Base-by-base conservation (phyloP, 2,113 vertebrate genomes). In the Eretmochelys imbricata region DNA sequence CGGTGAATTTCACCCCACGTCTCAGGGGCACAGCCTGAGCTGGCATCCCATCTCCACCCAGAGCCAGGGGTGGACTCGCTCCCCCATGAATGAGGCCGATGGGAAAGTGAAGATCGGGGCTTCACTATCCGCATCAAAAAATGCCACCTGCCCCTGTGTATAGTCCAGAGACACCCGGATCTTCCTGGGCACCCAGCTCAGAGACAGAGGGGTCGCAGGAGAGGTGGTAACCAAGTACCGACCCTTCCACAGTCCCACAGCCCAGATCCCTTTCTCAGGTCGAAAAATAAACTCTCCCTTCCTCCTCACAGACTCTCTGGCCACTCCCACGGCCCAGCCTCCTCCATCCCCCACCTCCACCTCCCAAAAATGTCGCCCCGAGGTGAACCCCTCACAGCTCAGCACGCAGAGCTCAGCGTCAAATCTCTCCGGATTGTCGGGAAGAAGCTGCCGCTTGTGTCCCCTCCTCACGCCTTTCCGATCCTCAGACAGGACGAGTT, bases 291-390 rank as follows among this genome's bases (percentile, higher is more conserved):
- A 97, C 51, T 97, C 82, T 11, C 98, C 98, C 91, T 98, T 98
- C 90, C 98, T 98, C 89, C 35, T 96, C 87, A 98, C 82, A 1
- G 98, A 98, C 95, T 97, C 92, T 62, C 87, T 97, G 92, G 98
- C 98, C 80, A 99, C 98, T 4, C 98, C 98, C 87, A 99, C 76
- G 91, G 98, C 98, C 98, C 98, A 99, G 7, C 98, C 97, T 12
- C 98, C 98, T 95, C 98, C 98, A 69, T 95, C 97, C 38, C 98
- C 96, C 5, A 98, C 98, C 1, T 97, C 98, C 51, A 95, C 98
- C 1, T 97, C 98, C 51, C 93, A 98, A 62, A 98, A 72, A 38
- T 16, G 9, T 38, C n/a, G n/a, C 19, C 65, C 65, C 35, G 94
- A 89, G 29, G 83, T 49, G 62, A 94, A 89, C n/a, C 93, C 87